Evolutionary conservation across 2,113 vertebrate species (phyloP), one percentile per base, ranked within the genome.

Genomic region (Coptodon rendalli): DNA sequence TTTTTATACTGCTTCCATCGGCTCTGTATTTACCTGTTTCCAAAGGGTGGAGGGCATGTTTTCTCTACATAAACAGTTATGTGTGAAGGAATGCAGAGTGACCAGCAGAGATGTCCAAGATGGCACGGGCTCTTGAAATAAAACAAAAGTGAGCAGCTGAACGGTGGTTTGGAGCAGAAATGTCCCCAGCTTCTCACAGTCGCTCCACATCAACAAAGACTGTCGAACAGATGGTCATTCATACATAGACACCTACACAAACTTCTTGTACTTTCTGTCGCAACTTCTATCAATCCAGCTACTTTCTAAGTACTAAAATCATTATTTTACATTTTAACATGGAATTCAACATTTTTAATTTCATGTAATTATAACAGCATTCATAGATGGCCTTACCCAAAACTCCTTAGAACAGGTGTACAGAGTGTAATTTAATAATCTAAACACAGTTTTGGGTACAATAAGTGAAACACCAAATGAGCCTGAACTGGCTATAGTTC

Each of bases 131-230:
- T 53, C 9, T 53, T 6, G 52, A 53, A 53, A 0, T 53, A 53
- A 11, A 53, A 53, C n/a, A 11, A 9, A 50, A 50, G n/a, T 53
- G 5, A 53, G n/a, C 52, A 53, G 52, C 5, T 53, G 52, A 53
- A 53, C 1, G 3, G 0, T 53, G 52, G 0, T 3, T 53, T 53
- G 0, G 52, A 53, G 52, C 9, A 53, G 52, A 53, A 53, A 53
- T 53, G 9, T 53, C 52, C 52, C 52, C 52, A 54, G 52, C 52
- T 4, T 0, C 1, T 54, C 52, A 54, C 52, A 54, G 52, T 2
- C 4, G 22, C 22, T 54, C n/a, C 10, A 0, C 52, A 54, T 54
- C 52, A 54, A 54, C 53, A 54, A 54, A 54, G 10, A 54, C 1
- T 54, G 2, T 54, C 52, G 1, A 22, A 2, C 52, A 54, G n/a